Base-by-base conservation (phyloP, 2,888 invertebrate species). In the Apamea anceps region DNA sequence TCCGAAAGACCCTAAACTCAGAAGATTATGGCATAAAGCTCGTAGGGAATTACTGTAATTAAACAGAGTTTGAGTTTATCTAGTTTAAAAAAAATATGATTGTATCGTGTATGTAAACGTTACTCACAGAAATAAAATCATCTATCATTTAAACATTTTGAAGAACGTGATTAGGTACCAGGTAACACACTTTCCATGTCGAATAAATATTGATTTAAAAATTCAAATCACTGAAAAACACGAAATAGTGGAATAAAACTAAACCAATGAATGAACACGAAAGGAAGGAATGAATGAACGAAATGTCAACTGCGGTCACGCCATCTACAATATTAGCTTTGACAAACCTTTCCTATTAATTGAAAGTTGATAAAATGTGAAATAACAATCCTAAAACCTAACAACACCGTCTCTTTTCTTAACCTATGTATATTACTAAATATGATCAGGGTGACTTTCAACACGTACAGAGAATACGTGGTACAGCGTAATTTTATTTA, bases 401-500 rank as follows among this genome's bases (percentile, higher is more conserved):
- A 66, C 1, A 28, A 51, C 8, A 25, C 25, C 5, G 18, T 12
- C 60, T 48, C 5, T 68, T 37, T 18, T 37, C n/a, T n/a, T 37
- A 51, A 63, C 42, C 7, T 6, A 28, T n/a, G n/a, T n/a, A n/a
- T 18, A 28, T 15, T 57, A 57, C 57, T 57, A 57, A 57, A 4
- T 18, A 25, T 37, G 37, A 72, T 51, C 21, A 8, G 21, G 42
- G n/a, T 37, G 57, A 60, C 42, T 72, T 79, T 75, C 42, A 80
- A 66, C 42, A 60, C 37, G 62, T 54, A 67, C 68, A 66, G 66
- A 79, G 71, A 80, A 76, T 32, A 73, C 25, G 15, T 77, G 32
- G 72, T 81, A 87, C 1, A n/a, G n/a, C 51, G 68, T 78, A 76
- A 75, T 85, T 89, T 87, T 85, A 88, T 91, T 89, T 92, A 89